Base-by-base conservation (phyloP, 2,888 invertebrate genomes). In the Ochropleura plecta region DNA sequence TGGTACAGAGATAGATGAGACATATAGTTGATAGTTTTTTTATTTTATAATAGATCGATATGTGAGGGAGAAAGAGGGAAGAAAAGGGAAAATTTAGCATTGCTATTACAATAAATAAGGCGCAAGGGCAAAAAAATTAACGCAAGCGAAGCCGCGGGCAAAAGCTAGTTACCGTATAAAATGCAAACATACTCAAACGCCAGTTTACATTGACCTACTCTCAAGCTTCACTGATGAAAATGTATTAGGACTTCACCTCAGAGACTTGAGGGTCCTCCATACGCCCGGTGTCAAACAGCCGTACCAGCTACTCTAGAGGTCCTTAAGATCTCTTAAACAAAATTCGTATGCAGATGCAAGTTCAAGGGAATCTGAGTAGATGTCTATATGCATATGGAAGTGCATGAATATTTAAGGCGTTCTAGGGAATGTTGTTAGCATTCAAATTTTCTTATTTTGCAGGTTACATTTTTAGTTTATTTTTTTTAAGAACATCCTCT, bases 271-370 rank as follows among this genome's bases (percentile, higher is more conserved):
- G 10, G 49, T 62, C n/a, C 70, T 78, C 10, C 18, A 66, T 48
- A 40, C 46, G 48, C 57, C 71, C 67, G 66, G 68, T 65, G 20
- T 62, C 65, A 71, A 71, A 82, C 70, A 51, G 51, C 48, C 70
- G 20, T 30, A 40, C 62, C 40, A 69, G 79, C 68, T 51, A 44
- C 60, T 57, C 12, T 49, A 69, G 57, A 53, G 83, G 51, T 71
- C 62, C 46, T 74, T 69, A 9, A 79, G 44, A 66, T 49, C 53
- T 69, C 66, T 72, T 83, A 49, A 62, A 74, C 46, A 57, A 69
- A 59, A 81, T 82, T 83, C 66, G 62, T 79, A 82, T 74, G 83
- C 69, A 55, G 59, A 78, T 78, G 83, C 66, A 63, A 53, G 69
- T 44, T 71, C 55, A 46, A 78, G 70, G 67, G 69, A 70, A 73